Evolutionary conservation across 1,140 invertebrate species (phyloP).

Genomic region (Lutraria rhynchaena): DNA sequence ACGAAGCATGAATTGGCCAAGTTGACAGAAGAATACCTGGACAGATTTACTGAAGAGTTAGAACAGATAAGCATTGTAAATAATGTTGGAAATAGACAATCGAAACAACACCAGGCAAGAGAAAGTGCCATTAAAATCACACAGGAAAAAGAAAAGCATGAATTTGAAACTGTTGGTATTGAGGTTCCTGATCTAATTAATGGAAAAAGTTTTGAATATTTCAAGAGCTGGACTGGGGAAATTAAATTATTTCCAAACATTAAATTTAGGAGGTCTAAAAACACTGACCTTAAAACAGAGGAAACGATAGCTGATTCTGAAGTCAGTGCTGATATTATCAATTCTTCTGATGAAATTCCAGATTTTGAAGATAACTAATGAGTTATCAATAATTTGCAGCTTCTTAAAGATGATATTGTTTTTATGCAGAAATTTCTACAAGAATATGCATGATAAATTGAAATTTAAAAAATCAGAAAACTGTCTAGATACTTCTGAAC

Average conservation of each 20-base stretch:
- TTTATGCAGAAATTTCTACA: too few relatives aligned
- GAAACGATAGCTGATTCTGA: slow-evolving; percentile 25
- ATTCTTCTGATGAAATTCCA: slow-evolving; percentile 6
- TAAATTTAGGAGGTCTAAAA: slow-evolving; percentile 68
- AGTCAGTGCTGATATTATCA: slow-evolving; percentile 1
- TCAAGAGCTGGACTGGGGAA: slow-evolving; percentile 75
- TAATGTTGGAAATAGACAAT: slow-evolving; percentile 68
- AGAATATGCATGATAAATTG: too few relatives aligned
- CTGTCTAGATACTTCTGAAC: too few relatives aligned
- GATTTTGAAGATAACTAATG: not conserved
- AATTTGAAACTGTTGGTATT: slow-evolving; percentile 72
- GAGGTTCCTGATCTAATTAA: slow-evolving; percentile 77
- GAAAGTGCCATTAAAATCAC: slow-evolving; percentile 73
- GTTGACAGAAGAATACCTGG: slow-evolving; percentile 64
- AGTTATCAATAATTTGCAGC: not conserved
- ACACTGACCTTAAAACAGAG: slow-evolving; percentile 60
- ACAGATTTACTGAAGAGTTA: slow-evolving; percentile 75
- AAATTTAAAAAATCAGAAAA: too few relatives aligned
- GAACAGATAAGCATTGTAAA: slow-evolving; percentile 78
- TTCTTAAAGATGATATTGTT: too few relatives aligned
- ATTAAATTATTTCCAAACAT: slow-evolving; percentile 71
- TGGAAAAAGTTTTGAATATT: slow-evolving; percentile 66
- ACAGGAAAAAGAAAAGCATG: slow-evolving; percentile 68
- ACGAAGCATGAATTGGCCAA: slow-evolving; percentile 69
- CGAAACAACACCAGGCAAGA: slow-evolving; percentile 69